These are phyloP conservation scores for Otus sunia DNA, from an alignment of 2,113 vertebrate species.

Conservation along the genomic window DNA sequence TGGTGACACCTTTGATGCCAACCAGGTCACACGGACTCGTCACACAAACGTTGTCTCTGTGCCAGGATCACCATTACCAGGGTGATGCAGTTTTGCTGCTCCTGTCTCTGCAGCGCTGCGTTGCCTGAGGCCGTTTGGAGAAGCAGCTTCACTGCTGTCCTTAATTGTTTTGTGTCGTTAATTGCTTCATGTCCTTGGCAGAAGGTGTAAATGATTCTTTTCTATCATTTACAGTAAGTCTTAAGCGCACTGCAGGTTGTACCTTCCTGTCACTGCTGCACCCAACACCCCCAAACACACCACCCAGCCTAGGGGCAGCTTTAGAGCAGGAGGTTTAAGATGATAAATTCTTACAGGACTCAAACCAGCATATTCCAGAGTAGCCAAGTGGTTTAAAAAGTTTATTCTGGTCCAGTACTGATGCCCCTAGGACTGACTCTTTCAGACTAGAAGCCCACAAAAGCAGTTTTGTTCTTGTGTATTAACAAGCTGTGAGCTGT, in stretches of 20 bases:
- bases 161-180: not conserved
- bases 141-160: not conserved
- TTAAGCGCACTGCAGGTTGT: rapidly evolving
- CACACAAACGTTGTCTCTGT: not conserved
- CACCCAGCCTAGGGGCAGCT: not conserved
- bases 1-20: not conserved
- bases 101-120: not conserved
- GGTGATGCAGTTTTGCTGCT: not conserved
- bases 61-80: not conserved
- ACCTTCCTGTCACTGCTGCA: not conserved
- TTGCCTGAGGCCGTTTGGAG: rapidly evolving
- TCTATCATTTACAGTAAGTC: no score
- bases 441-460: not conserved
- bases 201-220: not conserved
- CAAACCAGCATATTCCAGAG: rapidly evolving
- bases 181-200: not conserved
- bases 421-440: not conserved
- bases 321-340: not conserved
- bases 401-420: not conserved
- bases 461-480: not conserved
- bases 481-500: not conserved
- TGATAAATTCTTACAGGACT: rapidly evolving
- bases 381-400: not conserved
- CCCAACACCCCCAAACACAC: not conserved
- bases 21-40: rapidly evolving